These are phyloP conservation scores for Philereme transversata DNA, from an alignment of 2,888 invertebrate species.

Conservation along the genomic window DNA sequence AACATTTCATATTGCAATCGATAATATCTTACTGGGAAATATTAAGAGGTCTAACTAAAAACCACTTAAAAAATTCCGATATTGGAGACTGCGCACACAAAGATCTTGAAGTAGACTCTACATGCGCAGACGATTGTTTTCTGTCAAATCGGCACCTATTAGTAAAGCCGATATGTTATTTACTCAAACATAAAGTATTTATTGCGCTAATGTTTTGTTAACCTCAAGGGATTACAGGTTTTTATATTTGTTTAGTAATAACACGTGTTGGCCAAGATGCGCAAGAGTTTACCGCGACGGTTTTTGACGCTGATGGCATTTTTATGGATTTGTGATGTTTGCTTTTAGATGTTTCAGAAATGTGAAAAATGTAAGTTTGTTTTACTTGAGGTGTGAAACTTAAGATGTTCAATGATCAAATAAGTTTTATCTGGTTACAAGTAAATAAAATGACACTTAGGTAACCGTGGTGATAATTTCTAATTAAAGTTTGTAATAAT, in stretches of 20 bases:
- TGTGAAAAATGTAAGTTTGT: conserved; percentile 28
- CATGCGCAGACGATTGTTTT: conserved; percentile 68
- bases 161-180: conserved; percentile 65
- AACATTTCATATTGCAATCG: conserved; percentile 30
- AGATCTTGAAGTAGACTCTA: conserved; percentile 36
- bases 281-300: conserved; percentile 37
- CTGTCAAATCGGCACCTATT: conserved; percentile 73
- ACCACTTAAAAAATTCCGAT: conserved; percentile 40
- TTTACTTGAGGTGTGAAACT: conserved; percentile 23
- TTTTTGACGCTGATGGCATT: conserved; percentile 37
- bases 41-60: conserved; percentile 24
- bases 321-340: conserved; percentile 34
- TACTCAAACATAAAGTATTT: conserved; percentile 70
- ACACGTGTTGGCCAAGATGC: conserved; percentile 50
- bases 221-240: conserved; percentile 81
- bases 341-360: conserved; percentile 28
- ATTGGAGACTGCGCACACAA: conserved; percentile 30
- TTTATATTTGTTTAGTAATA: conserved; percentile 75
- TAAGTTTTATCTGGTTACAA: not conserved
- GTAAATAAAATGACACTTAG: not conserved
- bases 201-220: conserved; percentile 78
- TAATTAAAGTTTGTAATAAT: too few relatives aligned
- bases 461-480: too few relatives aligned
- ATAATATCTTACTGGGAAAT: conserved; percentile 33
- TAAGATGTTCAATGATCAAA: too few relatives aligned